phyloP scores from a whole-genome alignment of 2,888 invertebrate species.

The Catocala sponsa region DNA sequence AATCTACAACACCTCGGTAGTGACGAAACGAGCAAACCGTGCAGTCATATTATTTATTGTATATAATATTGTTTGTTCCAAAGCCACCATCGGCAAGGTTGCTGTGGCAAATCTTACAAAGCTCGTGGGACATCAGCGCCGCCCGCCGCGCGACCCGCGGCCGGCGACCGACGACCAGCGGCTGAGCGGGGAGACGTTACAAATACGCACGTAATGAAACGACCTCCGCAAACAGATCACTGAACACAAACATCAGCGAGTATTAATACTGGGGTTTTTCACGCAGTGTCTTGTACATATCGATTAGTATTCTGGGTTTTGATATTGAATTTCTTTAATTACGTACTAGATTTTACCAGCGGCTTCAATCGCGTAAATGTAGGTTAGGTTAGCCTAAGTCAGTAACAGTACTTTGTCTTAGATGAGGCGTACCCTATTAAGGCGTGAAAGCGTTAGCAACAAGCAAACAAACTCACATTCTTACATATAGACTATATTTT shows the following conservation, averaged over 20 bases:
- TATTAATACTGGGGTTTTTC: neutral
- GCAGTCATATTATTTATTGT: neutral
- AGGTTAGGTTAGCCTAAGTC: no score
- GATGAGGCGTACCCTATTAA: no score
- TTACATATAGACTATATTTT: no score
- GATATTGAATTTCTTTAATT: no score
- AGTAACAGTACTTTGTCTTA: no score
- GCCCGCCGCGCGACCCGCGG: neutral
- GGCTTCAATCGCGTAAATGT: no score
- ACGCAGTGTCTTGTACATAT: neutral
- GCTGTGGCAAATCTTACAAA: neutral
- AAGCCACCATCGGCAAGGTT: neutral
- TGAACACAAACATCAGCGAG: constrained; percentile 1
- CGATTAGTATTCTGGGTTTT: neutral
- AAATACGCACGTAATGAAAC: neutral
- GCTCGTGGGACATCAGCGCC: constrained; percentile 12
- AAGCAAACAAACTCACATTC: no score
- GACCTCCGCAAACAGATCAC: constrained; percentile 4
- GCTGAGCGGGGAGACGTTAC: neutral
- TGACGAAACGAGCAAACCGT: no score
- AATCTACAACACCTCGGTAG: no score
- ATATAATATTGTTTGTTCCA: neutral
- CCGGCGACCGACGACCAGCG: neutral
- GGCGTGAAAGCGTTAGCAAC: no score
- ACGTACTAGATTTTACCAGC: no score